These are phyloP conservation scores for Pteropus rufus DNA, from an alignment of 2,797 vertebrate genomes.

Conservation along the genomic window DNA sequence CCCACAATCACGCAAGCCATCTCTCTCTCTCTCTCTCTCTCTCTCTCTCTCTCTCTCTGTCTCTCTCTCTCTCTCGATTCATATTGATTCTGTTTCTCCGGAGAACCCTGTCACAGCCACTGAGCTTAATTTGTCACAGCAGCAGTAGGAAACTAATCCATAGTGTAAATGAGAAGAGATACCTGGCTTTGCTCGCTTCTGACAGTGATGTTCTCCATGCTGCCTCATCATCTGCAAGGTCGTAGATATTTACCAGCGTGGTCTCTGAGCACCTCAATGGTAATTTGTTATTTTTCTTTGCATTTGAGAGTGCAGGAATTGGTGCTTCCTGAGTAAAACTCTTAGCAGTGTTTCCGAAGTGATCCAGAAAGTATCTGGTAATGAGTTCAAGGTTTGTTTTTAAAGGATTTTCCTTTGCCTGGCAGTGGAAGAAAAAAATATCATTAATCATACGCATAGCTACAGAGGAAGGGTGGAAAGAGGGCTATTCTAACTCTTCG, in stretches of 20 bases:
- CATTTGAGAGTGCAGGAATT: neutral
- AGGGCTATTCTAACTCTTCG: neutral
- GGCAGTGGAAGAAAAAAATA: neutral
- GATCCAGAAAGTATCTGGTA: constrained; percentile 89
- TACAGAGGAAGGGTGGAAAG: neutral
- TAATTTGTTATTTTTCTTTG: constrained; percentile 60
- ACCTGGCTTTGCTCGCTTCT: constrained; percentile 61
- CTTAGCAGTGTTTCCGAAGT: constrained; percentile 62
- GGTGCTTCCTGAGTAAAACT: constrained; percentile 37
- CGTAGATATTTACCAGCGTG: constrained; percentile 37
- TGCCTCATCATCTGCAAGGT: constrained; percentile 70
- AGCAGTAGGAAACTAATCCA: neutral
- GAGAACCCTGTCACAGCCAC: neutral
- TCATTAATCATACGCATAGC: neutral
- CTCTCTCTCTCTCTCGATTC: neutral
- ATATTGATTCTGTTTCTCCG: neutral
- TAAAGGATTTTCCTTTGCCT: constrained; percentile 89
- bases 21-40: no score
- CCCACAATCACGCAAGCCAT: neutral
- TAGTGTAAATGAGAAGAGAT: neutral
- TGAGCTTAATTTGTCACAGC: neutral
- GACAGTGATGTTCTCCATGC: constrained; percentile 15
- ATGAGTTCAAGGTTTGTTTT: constrained; percentile 95
- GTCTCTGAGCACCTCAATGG: constrained; percentile 1
- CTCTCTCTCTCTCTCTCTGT: no score